Evolutionary conservation across 2,113 vertebrate genomes (phyloP).

Genomic region (Sinocyclocheilus rhinocerous): DNA sequence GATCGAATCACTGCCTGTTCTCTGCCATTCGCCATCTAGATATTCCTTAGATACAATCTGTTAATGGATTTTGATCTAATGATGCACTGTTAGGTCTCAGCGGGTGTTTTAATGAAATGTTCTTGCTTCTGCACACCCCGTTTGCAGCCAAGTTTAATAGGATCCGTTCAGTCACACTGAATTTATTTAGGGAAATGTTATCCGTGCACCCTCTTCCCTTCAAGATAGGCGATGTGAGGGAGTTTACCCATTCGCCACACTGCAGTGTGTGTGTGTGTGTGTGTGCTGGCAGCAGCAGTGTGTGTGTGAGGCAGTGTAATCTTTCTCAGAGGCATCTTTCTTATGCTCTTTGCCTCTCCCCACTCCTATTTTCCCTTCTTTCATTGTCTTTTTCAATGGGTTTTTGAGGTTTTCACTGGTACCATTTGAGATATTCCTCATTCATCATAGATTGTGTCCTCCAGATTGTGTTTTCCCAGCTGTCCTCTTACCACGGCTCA

Average conservation of each 20-base stretch:
- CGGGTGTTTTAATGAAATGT: background rate
- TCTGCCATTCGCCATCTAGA: constrained; percentile 10
- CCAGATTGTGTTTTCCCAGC: constrained; percentile 47
- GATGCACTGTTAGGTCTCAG: background rate
- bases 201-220: background rate
- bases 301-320: constrained; percentile 40
- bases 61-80: constrained; percentile 23
- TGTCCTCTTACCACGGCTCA: constrained; percentile 53
- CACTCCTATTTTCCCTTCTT: constrained; percentile 1
- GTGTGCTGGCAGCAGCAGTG: constrained; percentile 27
- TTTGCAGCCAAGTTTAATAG: constrained; percentile 23
- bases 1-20: background rate
- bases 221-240: constrained; percentile 36
- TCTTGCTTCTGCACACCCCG: background rate
- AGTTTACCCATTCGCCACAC: constrained; percentile 46
- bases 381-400: constrained; percentile 31
- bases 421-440: constrained; percentile 30
- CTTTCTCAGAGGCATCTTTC: constrained; percentile 49
- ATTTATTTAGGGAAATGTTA: constrained; percentile 50
- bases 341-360: constrained; percentile 11
- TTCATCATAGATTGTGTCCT: constrained; percentile 46
- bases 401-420: constrained; percentile 40
- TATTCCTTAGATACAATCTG: constrained; percentile 9
- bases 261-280: constrained; percentile 36
- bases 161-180: constrained; percentile 44